phyloP scores from a whole-genome alignment of 2,888 invertebrate species.

The Trisateles emortualis region DNA sequence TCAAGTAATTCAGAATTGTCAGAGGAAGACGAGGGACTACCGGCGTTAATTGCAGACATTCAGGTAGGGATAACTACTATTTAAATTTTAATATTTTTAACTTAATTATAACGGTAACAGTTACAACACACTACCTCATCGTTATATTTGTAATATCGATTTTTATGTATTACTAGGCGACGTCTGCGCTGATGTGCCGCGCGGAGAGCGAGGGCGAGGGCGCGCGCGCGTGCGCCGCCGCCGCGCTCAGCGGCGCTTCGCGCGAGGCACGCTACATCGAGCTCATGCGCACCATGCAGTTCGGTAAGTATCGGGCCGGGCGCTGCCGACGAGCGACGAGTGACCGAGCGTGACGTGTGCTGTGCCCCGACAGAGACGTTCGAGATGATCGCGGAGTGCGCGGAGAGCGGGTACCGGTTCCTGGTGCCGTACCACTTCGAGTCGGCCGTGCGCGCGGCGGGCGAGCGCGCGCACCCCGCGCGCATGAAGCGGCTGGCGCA shows the following conservation, averaged over 20 bases:
- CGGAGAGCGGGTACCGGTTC: conserved; percentile 92
- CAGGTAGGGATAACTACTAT: conserved; percentile 85
- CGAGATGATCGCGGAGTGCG: conserved; percentile 95
- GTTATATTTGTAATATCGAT: no score
- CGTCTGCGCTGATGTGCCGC: conserved; percentile 78
- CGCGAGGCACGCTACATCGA: conserved; percentile 90
- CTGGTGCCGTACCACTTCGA: conserved; percentile 96
- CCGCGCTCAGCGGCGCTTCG: conserved; percentile 67
- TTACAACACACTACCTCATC: no score
- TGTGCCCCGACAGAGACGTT: conserved; percentile 93
- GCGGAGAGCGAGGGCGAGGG: conserved; percentile 64
- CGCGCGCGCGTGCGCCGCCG: conserved; percentile 66
- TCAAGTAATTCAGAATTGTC: conserved; percentile 87
- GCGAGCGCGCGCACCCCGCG: conserved; percentile 94
- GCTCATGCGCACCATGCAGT: conserved; percentile 96
- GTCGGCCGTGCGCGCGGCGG: conserved; percentile 94
- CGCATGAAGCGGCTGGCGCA: conserved; percentile 97
- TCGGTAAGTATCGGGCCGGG: no score
- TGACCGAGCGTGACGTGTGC: neutral
- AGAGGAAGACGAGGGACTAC: conserved; percentile 96
- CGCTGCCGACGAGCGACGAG: no score
- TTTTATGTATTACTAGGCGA: conserved; percentile 62
- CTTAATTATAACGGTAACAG: no score
- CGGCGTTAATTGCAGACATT: conserved; percentile 95
- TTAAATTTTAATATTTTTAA: no score